phyloP scores from a whole-genome alignment of 2,113 vertebrate genomes.

The Ascaphus truei region DNA sequence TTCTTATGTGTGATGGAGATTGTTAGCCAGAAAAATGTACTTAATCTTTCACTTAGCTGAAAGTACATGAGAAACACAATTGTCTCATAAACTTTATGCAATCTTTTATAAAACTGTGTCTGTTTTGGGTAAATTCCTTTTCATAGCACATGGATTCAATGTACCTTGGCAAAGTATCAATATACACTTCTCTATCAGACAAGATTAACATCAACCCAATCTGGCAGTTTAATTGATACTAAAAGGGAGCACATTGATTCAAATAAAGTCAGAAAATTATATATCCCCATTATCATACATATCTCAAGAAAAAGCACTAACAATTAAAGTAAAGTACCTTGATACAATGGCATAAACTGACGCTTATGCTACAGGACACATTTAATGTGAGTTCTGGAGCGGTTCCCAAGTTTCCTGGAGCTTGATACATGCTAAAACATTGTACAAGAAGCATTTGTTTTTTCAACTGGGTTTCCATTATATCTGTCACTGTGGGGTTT shows the following conservation, averaged over 20 bases:
- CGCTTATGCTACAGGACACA: slow-evolving; percentile 3
- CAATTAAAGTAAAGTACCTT: slow-evolving; percentile 6
- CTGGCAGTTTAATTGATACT: background rate
- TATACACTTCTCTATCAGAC: no score
- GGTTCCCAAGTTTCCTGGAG: background rate
- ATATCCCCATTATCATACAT: background rate
- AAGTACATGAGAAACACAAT: no score
- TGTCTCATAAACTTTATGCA: no score
- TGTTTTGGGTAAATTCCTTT: no score
- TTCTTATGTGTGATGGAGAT: no score
- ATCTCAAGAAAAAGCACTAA: background rate
- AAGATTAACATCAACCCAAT: no score
- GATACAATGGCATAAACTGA: background rate
- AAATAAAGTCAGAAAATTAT: background rate
- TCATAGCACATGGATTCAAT: no score
- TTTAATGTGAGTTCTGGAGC: slow-evolving; percentile 19
- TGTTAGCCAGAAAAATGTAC: no score
- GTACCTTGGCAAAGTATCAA: no score
- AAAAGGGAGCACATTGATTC: no score
- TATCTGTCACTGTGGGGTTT: slow-evolving; percentile 17
- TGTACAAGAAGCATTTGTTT: slow-evolving; percentile 1
- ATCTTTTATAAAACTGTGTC: no score
- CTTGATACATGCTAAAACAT: slow-evolving; percentile 4
- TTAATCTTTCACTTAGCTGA: no score
- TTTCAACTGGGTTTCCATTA: slow-evolving; percentile 28